Evolutionary conservation across 2,888 invertebrate genomes (phyloP).

Genomic region (Resseliella maxima): DNA sequence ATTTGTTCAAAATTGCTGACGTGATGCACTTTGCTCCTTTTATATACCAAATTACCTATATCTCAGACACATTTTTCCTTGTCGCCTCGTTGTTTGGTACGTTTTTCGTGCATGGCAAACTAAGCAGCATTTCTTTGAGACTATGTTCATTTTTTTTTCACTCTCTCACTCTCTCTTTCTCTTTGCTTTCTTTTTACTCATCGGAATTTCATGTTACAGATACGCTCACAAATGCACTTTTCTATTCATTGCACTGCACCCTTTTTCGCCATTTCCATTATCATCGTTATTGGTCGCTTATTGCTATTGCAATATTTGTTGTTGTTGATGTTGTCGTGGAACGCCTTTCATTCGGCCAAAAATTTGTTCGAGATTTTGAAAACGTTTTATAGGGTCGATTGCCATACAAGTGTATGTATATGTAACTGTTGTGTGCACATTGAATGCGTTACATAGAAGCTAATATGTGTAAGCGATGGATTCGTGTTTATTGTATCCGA

Average conservation of each 20-base stretch:
- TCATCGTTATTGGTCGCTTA: neutral
- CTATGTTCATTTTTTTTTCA: no score
- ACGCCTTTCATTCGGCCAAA: neutral
- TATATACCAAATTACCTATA: constrained; percentile 57
- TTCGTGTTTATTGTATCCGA: constrained; percentile 41
- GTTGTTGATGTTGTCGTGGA: neutral
- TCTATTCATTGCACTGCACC: constrained; percentile 20
- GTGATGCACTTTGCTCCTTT: constrained; percentile 57
- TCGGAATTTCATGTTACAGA: constrained; percentile 8
- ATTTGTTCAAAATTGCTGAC: constrained; percentile 56
- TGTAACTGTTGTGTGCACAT: no score
- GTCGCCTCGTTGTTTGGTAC: constrained; percentile 7
- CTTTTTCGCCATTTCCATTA: neutral
- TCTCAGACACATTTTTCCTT: constrained; percentile 54
- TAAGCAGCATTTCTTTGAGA: constrained; percentile 7
- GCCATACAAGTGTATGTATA: neutral
- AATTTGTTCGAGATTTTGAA: constrained; percentile 44
- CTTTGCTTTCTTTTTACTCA: constrained; percentile 24
- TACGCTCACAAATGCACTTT: constrained; percentile 46
- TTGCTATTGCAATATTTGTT: neutral
- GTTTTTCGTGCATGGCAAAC: neutral
- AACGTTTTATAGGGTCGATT: constrained; percentile 37
- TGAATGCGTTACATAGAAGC: neutral
- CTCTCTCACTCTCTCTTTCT: no score
- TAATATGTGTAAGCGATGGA: constrained; percentile 34